Base-by-base conservation (phyloP, 2,113 vertebrate species). In the Gnathonemus echidnorhynchus region DNA sequence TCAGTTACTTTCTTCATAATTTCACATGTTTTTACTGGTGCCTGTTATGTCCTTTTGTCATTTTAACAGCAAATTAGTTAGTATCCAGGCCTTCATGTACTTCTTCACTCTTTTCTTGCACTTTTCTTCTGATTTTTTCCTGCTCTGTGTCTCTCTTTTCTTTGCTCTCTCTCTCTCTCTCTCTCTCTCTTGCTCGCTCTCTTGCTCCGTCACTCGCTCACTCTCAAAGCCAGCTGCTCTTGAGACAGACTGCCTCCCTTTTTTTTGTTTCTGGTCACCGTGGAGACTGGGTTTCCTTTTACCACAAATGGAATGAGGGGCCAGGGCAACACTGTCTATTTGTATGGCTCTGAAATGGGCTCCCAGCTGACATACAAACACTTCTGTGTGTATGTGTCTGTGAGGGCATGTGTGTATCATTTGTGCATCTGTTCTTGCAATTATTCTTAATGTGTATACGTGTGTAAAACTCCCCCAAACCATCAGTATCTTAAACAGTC, bases 211-310 rank as follows among this genome's bases (percentile, higher is more conserved):
- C 84, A 8, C 80, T 88, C 42, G 89, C 85, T 91, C 87, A 91
- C 86, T 89, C 91, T 90, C 66, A 52, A 91, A 92, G 94, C 93
- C 95, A 95, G 95, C 94, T 95, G 95, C 94, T 93, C 91, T 90
- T 89, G 27, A 88, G 90, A 62, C 88, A 39, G 90, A 90, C 89
- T 92, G 92, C 93, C 93, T 91, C 92, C 92, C 35, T 86, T 88
- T 93, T 94, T 94, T 95, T 93, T 94, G 94, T 95, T 91, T 90
- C 88, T 87, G 74, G 95, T 95, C 92, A 89, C 94, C 92, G 90
- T 93, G 95, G 95, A 93, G 92, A 95, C 91, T 2, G 89, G 90
- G 88, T 93, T 92, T 92, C 90, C 91, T 89, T 92, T 91, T 90
- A 85, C 92, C 77, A 90, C 89, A 88, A 56, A 87, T 62, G n/a